Percentiles rank a stretch among this genome's conserved stretches.
phyloP scores from a whole-genome alignment of 2,113 vertebrate species.

The Pteruthius melanotis region DNA sequence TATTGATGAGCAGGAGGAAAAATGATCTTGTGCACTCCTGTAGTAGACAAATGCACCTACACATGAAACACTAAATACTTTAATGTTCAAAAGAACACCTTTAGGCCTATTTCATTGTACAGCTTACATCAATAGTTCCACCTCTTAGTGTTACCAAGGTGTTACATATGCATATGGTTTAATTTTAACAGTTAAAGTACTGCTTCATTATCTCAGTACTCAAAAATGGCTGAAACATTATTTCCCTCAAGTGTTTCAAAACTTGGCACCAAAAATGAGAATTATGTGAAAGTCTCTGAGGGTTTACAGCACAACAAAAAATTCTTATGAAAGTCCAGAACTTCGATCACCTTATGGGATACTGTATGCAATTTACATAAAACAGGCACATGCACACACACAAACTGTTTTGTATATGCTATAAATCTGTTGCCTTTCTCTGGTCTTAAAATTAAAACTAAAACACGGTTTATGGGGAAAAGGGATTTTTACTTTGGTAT shows the following conservation, averaged over 20 bases:
- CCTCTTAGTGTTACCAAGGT: not conserved
- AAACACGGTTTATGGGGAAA: too few relatives aligned
- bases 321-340: not conserved
- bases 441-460: too few relatives aligned
- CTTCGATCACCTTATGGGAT: not conserved
- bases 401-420: not conserved
- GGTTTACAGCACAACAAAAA: not conserved
- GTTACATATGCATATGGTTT: not conserved
- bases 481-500: too few relatives aligned
- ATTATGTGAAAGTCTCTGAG: not conserved
- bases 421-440: too few relatives aligned
- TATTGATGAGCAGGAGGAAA: not conserved
- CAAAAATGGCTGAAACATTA: not conserved
- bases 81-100: not conserved
- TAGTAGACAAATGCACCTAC: not conserved
- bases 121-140: not conserved
- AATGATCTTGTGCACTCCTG: not conserved
- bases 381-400: not conserved
- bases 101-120: not conserved
- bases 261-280: not conserved
- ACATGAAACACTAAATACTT: not conserved
- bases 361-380: not conserved
- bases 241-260: not conserved
- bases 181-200: not conserved
- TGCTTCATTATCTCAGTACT: not conserved